Evolutionary conservation across 2,113 vertebrate genomes (phyloP).

Genomic region (Rhabdornis inornatus): DNA sequence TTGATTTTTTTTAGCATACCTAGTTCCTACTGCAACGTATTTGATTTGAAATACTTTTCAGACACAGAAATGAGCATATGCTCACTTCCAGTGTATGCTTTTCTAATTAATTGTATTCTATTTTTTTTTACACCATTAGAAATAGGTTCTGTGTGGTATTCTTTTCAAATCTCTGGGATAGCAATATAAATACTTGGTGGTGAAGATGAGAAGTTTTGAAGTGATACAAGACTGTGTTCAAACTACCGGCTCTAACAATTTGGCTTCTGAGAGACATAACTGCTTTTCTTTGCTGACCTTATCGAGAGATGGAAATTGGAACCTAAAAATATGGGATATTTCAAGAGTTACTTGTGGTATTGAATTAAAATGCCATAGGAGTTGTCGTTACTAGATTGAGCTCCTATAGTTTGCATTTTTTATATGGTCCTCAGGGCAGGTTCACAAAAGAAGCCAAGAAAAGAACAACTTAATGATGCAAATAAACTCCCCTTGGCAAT

Average conservation of each 20-base stretch:
- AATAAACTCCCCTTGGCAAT: background rate
- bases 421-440: background rate
- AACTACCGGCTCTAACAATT: background rate
- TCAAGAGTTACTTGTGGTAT: background rate
- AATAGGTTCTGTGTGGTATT: background rate
- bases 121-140: background rate
- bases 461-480: background rate
- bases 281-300: background rate
- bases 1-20: background rate
- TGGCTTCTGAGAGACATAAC: background rate
- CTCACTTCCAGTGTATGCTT: background rate
- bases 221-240: background rate
- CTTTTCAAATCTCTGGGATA: background rate
- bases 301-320: background rate
- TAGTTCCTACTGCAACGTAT: background rate
- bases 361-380: background rate
- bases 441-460: background rate
- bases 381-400: background rate
- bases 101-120: background rate
- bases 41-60: background rate
- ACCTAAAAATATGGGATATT: background rate
- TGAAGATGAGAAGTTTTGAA: background rate
- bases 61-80: background rate
- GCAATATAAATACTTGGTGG: background rate
- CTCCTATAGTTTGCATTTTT: background rate